Evolutionary conservation across 1,140 invertebrate species (phyloP), one percentile per base, ranked within the genome.

Genomic region (Rhysida immarginata): DNA sequence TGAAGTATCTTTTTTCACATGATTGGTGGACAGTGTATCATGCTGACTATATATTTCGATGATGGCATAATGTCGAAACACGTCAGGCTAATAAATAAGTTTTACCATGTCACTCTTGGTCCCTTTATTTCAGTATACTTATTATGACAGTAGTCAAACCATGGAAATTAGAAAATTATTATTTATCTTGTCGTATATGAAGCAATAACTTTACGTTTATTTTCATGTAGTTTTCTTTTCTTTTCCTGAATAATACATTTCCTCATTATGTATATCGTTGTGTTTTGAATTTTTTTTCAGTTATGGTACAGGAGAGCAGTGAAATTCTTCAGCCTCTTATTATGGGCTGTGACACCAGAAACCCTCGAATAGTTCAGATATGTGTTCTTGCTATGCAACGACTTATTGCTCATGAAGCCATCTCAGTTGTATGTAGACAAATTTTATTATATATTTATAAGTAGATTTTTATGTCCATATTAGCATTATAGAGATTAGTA

Each of bases 261-360:
- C n/a, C n/a, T n/a, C n/a, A n/a, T n/a, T n/a, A n/a, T n/a, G n/a
- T n/a, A n/a, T n/a, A n/a, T n/a, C n/a, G n/a, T n/a, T n/a, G n/a
- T n/a, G n/a, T n/a, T n/a, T n/a, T n/a, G n/a, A n/a, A n/a, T n/a
- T n/a, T 65, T 5, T 56, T 65, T 57, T 26, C 54, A 71, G 76
- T 72, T 56, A 60, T 79, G 48, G 58, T 74, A 11, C 64, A 69
- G 26, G 70, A 74, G 27, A 77, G 74, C 62, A 59, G 67, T 26
- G 77, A 97, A 74, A 88, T 98, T 63, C 74, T 99, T 21, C 94
- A 95, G 73, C 94, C 95, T n/a, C 76, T 98, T 62, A 87, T 97
- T 50, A 85, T 97, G 75, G 95, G 92, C 65, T 98, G 94, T 78
- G 93, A 97, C 68, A 95, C 92, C 21, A 96, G 95, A 76, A 92